Percentiles rank a stretch among this genome's conserved stretches.
Conservation (phyloP, 2,113 vertebrate species). For the Bagarius yarrelli region DNA sequence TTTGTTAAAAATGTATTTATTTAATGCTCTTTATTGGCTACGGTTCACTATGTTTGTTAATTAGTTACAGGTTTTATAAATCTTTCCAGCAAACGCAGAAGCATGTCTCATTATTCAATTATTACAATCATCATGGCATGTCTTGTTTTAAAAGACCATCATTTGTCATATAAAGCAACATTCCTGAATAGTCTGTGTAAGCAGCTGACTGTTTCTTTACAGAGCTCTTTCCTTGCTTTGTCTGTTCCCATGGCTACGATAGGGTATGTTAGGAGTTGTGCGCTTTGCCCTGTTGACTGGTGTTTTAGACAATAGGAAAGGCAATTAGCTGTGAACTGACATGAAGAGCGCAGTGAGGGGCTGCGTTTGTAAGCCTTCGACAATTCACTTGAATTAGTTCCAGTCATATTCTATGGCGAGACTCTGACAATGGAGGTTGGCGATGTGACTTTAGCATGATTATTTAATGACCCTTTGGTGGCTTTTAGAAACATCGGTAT, state of each 20-base stretch:
- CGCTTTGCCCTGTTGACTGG: conserved; percentile 55
- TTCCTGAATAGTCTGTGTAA: not conserved
- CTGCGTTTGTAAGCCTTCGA: conserved; percentile 46
- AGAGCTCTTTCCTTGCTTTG: conserved; percentile 21
- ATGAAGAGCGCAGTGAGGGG: conserved; percentile 36
- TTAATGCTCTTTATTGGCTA: not conserved
- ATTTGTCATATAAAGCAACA: not conserved
- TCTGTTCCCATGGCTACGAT: conserved; percentile 63
- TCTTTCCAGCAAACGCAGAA: not conserved
- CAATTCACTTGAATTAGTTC: conserved; percentile 50
- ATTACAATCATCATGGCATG: not conserved
- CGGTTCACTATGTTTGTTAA: not conserved
- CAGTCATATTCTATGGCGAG: conserved; percentile 52
- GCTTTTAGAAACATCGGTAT: conserved; percentile 40
- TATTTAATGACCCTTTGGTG: conserved; percentile 49
- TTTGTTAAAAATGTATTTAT: not conserved
- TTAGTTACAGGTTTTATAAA: not conserved
- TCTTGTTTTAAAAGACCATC: not conserved
- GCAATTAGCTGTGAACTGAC: conserved; percentile 58
- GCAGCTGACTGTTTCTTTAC: conserved; percentile 34
- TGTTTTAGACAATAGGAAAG: conserved; percentile 72
- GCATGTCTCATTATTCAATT: not conserved
- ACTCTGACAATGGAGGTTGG: conserved; percentile 48
- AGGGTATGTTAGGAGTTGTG: conserved; percentile 55
- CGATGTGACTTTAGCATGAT: conserved; percentile 51